phyloP scores from a whole-genome alignment of 2,888 invertebrate genomes.

The Pachliopta kotzebuea region DNA sequence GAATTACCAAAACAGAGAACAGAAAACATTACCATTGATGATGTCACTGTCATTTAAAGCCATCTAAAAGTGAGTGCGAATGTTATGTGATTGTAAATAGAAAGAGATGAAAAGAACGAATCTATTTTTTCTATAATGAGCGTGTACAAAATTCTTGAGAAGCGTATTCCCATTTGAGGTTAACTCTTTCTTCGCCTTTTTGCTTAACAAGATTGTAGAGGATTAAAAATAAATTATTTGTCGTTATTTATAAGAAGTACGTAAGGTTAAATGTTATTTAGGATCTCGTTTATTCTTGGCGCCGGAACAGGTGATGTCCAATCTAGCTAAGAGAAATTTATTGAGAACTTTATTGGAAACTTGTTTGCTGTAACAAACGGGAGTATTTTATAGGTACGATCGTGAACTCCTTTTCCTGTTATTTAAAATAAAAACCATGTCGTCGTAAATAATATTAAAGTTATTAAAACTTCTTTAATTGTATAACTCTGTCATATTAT shows the following conservation, averaged over 20 bases:
- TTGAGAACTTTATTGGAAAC: constrained; percentile 8
- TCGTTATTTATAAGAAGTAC: not conserved
- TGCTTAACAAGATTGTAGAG: too few species aligned
- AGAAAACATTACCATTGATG: too few species aligned
- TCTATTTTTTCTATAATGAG: too few species aligned
- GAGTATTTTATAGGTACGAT: not conserved
- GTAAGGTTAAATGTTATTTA: constrained; percentile 3
- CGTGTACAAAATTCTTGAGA: too few species aligned
- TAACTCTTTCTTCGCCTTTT: too few species aligned
- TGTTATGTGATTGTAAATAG: too few species aligned
- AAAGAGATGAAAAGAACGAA: too few species aligned
- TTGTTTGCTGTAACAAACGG: not conserved
- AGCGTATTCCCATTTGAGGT: too few species aligned
- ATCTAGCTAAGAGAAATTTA: not conserved
- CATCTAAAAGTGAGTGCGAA: too few species aligned
- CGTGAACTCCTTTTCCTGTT: not conserved
- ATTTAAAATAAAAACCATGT: not conserved
- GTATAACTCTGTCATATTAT: too few species aligned
- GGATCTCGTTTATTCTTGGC: not conserved
- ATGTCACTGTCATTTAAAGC: too few species aligned
- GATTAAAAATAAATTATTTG: not conserved
- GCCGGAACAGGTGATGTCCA: not conserved
- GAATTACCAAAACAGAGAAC: too few species aligned
- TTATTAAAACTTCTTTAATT: not conserved
- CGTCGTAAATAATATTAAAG: not conserved